These are phyloP conservation scores for Channa maculata DNA, from an alignment of 2,113 vertebrate genomes.

Conservation along the genomic window DNA sequence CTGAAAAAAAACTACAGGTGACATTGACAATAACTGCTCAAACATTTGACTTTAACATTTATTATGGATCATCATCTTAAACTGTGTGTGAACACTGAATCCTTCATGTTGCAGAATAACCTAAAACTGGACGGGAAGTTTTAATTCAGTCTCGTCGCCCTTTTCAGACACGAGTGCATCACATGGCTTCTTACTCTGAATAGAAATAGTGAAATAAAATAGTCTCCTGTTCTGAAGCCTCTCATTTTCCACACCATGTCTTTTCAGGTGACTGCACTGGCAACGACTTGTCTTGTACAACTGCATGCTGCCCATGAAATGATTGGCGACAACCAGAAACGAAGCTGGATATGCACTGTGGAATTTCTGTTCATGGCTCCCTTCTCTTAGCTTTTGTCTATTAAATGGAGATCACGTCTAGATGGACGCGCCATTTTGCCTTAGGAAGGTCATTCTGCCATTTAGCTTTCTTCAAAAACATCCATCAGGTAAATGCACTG, in stretches of 20 bases:
- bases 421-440: slow-evolving; percentile 10
- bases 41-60: no score
- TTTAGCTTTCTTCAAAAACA: background rate
- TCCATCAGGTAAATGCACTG: background rate
- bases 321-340: slow-evolving; percentile 4
- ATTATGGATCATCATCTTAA: no score
- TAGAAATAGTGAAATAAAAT: background rate
- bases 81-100: no score
- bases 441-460: background rate
- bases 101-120: no score
- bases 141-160: background rate
- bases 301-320: slow-evolving; percentile 5
- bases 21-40: no score
- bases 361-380: background rate
- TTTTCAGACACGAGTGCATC: background rate
- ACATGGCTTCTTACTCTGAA: background rate
- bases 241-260: background rate
- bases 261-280: slow-evolving; percentile 11
- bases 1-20: no score
- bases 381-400: background rate
- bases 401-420: slow-evolving; percentile 15
- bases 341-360: slow-evolving; percentile 23
- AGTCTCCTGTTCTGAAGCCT: background rate
- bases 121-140: background rate
- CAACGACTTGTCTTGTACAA: slow-evolving; percentile 7